Evolutionary conservation across 2,797 vertebrate species (phyloP).

Genomic region (Apodemus agrarius): DNA sequence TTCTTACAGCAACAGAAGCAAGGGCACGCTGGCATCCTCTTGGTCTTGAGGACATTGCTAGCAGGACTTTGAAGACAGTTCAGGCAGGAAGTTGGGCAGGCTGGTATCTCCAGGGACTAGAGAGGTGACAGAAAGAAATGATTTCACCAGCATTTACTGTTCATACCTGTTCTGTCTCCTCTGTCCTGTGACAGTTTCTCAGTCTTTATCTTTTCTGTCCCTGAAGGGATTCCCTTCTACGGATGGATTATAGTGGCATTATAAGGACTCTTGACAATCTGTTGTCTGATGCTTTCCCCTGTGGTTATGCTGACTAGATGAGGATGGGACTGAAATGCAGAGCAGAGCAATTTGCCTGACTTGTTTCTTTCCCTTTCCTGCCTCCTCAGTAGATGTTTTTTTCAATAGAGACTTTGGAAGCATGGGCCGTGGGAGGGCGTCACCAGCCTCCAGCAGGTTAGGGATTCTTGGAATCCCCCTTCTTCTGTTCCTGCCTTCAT

Average conservation of each 20-base stretch:
- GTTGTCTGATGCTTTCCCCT: not conserved
- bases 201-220: not conserved
- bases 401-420: not conserved
- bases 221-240: not conserved
- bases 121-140: not conserved
- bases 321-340: rapidly evolving
- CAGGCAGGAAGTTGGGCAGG: not conserved
- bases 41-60: not conserved
- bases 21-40: rapidly evolving
- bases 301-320: not conserved
- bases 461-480: not conserved
- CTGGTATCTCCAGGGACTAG: not conserved
- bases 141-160: not conserved
- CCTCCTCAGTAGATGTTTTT: not conserved
- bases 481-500: not conserved
- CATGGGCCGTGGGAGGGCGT: not conserved
- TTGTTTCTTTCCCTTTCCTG: not conserved
- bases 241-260: not conserved
- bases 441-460: not conserved
- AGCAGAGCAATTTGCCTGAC: not conserved
- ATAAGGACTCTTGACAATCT: not conserved
- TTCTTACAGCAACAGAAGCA: not conserved
- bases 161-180: not conserved
- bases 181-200: not conserved
- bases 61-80: not conserved